Evolutionary conservation across 1,140 invertebrate species (phyloP).

Genomic region (Halyomorpha halys): DNA sequence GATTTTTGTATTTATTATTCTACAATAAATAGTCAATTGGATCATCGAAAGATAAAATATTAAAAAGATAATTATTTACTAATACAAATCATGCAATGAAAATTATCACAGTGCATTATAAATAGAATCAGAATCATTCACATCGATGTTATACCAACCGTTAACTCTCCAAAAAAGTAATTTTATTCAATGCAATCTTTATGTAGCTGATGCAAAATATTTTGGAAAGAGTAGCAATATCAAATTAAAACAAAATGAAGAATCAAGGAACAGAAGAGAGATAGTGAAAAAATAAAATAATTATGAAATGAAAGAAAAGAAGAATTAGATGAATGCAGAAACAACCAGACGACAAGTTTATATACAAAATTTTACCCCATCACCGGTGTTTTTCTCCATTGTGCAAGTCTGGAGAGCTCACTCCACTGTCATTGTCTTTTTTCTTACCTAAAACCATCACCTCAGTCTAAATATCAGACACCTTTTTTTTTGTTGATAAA

Average conservation of each 20-base stretch:
- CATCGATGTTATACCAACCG: no score
- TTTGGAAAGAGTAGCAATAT: not conserved
- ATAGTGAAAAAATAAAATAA: not conserved
- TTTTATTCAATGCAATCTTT: no score
- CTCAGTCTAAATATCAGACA: conserved; percentile 9
- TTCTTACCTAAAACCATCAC: conserved; percentile 27
- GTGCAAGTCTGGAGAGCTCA: conserved; percentile 24
- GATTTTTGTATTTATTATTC: no score
- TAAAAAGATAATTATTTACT: no score
- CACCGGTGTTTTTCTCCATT: conserved; percentile 24
- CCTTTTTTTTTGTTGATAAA: not conserved
- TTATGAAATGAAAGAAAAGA: not conserved
- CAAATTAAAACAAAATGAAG: not conserved
- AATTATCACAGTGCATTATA: no score
- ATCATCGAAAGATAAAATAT: no score
- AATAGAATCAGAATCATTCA: no score
- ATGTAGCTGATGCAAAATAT: not conserved
- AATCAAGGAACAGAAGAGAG: not conserved
- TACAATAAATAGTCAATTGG: no score
- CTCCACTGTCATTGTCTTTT: conserved; percentile 20
- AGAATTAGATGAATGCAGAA: not conserved
- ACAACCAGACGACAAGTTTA: not conserved
- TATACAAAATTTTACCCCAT: conserved; percentile 19
- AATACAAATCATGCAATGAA: no score
- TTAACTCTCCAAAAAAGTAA: no score